phyloP scores from a whole-genome alignment of 2,113 vertebrate genomes.

The Trichechus manatus region DNA sequence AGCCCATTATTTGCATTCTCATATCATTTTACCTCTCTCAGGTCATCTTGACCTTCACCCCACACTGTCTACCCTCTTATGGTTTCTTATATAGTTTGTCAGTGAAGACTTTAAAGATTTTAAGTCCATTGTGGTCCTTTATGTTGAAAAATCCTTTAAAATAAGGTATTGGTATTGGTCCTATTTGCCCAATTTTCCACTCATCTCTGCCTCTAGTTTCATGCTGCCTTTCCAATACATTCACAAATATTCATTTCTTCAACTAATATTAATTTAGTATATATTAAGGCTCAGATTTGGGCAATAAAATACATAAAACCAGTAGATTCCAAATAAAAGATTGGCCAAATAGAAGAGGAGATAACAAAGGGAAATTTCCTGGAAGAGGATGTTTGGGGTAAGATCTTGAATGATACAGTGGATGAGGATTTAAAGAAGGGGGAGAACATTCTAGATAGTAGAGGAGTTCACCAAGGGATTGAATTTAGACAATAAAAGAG shows the following conservation, averaged over 20 bases:
- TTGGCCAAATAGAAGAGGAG: background rate
- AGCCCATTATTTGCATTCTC: background rate
- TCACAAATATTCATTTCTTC: conserved; percentile 49
- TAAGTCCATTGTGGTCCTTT: conserved; percentile 29
- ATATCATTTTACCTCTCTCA: conserved; percentile 10
- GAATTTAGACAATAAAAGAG: background rate
- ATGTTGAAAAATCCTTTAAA: conserved; percentile 49
- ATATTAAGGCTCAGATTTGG: conserved; percentile 34
- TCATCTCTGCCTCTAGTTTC: conserved; percentile 34
- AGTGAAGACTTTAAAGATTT: conserved; percentile 39
- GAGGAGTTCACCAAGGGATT: conserved; percentile 7
- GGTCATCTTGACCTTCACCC: background rate
- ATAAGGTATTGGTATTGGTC: background rate
- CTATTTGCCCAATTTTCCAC: background rate
- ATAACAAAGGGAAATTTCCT: background rate
- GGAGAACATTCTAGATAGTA: background rate
- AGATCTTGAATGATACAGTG: background rate
- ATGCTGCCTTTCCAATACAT: conserved; percentile 2
- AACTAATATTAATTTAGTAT: conserved; percentile 37
- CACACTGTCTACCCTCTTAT: background rate
- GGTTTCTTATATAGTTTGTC: conserved; percentile 12
- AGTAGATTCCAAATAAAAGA: conserved; percentile 34
- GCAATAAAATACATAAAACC: conserved; percentile 19
- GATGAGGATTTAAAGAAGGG: background rate
- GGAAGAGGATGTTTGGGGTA: background rate